Evolutionary conservation across 1,140 invertebrate species (phyloP).

Genomic region (Lamellibrachia luymesi): DNA sequence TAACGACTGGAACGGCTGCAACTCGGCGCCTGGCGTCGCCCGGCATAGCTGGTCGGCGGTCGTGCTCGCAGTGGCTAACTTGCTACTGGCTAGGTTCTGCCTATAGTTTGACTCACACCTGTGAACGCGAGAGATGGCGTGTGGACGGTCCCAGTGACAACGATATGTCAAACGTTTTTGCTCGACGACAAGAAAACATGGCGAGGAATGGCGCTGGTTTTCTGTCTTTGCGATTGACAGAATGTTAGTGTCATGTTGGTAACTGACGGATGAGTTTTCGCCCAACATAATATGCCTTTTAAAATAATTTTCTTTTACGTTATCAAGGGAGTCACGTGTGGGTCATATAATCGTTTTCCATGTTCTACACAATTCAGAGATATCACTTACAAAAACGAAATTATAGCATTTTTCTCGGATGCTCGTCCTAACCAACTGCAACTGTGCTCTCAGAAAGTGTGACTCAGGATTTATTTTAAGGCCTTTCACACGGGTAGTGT

Average conservation of each 20-base stretch:
- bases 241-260: not conserved
- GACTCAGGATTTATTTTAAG: too few species aligned
- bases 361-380: not conserved
- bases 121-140: not conserved
- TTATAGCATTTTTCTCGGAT: not conserved
- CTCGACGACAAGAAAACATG: not conserved
- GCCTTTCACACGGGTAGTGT: too few species aligned
- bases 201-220: not conserved
- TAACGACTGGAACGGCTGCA: constrained; percentile 55
- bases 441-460: too few species aligned
- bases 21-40: constrained; percentile 33
- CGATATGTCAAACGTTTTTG: not conserved
- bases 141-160: not conserved
- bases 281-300: not conserved
- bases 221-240: not conserved
- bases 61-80: not conserved
- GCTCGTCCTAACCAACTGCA: not conserved
- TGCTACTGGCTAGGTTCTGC: not conserved
- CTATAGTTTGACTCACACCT: not conserved
- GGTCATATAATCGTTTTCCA: not conserved
- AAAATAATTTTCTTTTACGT: not conserved
- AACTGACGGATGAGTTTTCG: not conserved
- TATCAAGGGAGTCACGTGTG: not conserved
- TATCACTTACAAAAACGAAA: not conserved
- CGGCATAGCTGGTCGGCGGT: not conserved